Percentiles rank a stretch among this genome's conserved stretches.
These are phyloP conservation scores for Myrmecobius fasciatus DNA, from an alignment of 2,113 vertebrate genomes.

Conservation along the genomic window DNA sequence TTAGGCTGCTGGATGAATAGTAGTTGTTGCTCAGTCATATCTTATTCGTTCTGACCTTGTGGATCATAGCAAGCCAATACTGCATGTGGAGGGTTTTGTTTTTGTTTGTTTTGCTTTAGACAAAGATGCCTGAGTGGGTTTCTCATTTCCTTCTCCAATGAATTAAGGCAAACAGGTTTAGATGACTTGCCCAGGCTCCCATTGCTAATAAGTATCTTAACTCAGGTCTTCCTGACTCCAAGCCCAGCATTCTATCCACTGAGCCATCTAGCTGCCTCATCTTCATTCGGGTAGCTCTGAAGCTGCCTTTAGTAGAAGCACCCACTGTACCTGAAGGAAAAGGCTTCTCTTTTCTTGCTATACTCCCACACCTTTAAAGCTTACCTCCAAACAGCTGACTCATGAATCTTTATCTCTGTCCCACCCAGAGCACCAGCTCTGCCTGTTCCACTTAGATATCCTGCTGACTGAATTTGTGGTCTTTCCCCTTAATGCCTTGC, in stretches of 20 bases:
- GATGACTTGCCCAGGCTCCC: neutral
- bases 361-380: neutral
- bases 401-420: neutral
- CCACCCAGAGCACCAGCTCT: neutral
- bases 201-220: neutral
- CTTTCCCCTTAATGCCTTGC: neutral
- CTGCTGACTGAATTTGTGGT: neutral
- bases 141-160: neutral
- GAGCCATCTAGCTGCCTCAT: neutral
- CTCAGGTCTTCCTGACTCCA: neutral
- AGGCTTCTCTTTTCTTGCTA: neutral
- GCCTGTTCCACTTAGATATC: no score
- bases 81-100: neutral
- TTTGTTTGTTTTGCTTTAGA: neutral
- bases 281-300: neutral
- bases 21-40: neutral
- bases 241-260: neutral
- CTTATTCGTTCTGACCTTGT: neutral
- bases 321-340: neutral
- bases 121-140: neutral
- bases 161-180: neutral
- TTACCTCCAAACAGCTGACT: neutral
- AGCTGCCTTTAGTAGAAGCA: neutral
- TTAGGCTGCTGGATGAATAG: neutral
- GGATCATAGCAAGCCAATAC: neutral